Base-by-base conservation (phyloP, 2,888 invertebrate species). In the Ditylenchus weischeri region DNA sequence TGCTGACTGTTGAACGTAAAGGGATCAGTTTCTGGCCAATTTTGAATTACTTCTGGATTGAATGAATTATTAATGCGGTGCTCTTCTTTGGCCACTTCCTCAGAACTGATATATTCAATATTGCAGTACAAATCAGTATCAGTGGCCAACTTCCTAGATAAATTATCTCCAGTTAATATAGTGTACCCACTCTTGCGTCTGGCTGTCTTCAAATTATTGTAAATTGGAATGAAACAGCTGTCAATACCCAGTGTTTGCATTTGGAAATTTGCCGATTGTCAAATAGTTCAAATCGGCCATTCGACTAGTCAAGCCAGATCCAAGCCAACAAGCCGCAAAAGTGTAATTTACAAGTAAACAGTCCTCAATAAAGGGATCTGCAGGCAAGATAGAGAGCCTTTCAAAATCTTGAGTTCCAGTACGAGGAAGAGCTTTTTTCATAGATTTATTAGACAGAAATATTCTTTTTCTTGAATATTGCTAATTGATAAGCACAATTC, bases 251-350 rank as follows among this genome's bases (percentile, higher is more conserved):
- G 43, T 15, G 11, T 43, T 15, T 10, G 43, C 43, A 43, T 43
- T 43, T 13, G 43, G 43, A 43, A 43, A 43, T 43, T 43, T 29
- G 29, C 29, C 29, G 29, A 29, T 29, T 29, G 2, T 43, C 57
- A 36, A 19, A 62, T 62, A 62, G 49, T 62, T 62, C 13, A 62
- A 29, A 62, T 62, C 62, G 48, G 62, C 62, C 62, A 62, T 62
- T 23, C 43, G 43, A 43, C 43, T 43, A 43, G 43, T 10, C 11
- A 62, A 48, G 43, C 62, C 47, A n/a, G 43, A 47, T 13, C 62
- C 62, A 43, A 62, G 47, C 62, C 62, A 62, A 43, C 43, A 43
- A 15, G 43, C 43, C 43, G 43, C 11, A 43, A 43, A 43, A 43
- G 43, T 43, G 43, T 43, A 43, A 43, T 43, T 43, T 15, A 43